A percentile compares a stretch with the other conserved stretches of the same genome.
phyloP scores from a whole-genome alignment of 1,140 invertebrate species.

The Bombyx mori region DNA sequence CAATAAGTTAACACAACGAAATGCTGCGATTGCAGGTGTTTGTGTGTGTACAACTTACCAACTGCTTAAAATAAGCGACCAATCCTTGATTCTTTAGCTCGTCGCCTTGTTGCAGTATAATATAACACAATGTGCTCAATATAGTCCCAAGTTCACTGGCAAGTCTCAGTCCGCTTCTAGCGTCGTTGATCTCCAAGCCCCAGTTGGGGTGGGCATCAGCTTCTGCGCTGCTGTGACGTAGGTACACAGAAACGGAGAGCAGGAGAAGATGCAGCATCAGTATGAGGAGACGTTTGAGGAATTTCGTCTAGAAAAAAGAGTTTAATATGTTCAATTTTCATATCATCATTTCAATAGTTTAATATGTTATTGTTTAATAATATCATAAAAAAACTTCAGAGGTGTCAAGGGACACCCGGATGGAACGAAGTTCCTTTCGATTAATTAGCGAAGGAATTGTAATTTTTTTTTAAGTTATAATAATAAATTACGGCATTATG shows the following conservation, averaged over 20 bases:
- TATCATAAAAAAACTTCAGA: no score
- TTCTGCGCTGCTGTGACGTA: constrained; percentile 79
- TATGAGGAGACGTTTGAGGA: constrained; percentile 90
- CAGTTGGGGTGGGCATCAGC: constrained; percentile 53
- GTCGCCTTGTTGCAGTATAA: constrained; percentile 92
- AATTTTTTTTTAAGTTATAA: no score
- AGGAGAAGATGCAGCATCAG: constrained; percentile 89
- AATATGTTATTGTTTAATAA: no score
- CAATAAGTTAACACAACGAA: no score
- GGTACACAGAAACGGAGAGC: constrained; percentile 91
- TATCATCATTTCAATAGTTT: no score
- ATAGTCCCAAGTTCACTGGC: constrained; percentile 89
- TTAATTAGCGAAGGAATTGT: no score
- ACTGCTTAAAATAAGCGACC: constrained; percentile 90
- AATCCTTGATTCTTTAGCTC: constrained; percentile 96
- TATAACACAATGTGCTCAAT: constrained; percentile 87
- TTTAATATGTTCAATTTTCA: no score
- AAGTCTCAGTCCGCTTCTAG: constrained; percentile 75
- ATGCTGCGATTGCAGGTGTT: no score
- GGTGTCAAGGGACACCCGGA: no score
- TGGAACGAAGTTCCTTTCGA: no score
- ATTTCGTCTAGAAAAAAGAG: constrained; percentile 80
- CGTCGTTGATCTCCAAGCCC: constrained; percentile 49
- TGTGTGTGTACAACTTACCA: constrained; percentile 76
- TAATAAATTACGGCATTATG: no score